Base-by-base conservation (phyloP, 2,113 vertebrate genomes). In the Paracanthobrama guichenoti region DNA sequence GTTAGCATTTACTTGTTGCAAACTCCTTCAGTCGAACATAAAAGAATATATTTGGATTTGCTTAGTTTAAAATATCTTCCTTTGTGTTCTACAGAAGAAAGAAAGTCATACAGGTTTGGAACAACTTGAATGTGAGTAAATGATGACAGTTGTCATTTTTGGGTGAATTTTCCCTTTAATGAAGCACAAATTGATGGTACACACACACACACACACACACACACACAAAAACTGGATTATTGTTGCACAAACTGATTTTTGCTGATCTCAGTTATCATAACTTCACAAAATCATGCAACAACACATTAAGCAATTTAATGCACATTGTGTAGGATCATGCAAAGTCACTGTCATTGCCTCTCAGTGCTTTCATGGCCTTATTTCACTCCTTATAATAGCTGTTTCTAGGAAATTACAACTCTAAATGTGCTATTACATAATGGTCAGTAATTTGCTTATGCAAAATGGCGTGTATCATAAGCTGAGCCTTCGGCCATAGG, bases 401-500 rank as follows among this genome's bases (percentile, higher is more conserved):
- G 35, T 46, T 46, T 44, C 57, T 26, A 20, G 4, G 13, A 79
- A 62, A 76, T 76, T 31, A 12, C 1, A 4, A 44, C 62, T 85
- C 57, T 48, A 20, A 59, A 53, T 16, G 59, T 42, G 44, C 9
- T 35, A 69, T 82, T 71, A 31, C 26, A 72, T 48, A 62, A 74
- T 50, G 14, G 55, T 24, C 4, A 62, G 64, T 35, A 2, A 28
- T 81, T 50, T 81, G 78, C 69, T 55, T 39, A 53, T 35, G 57
- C 39, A 50, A 79, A 66, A 80, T 39, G 62, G 14, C 1, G 39
- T 77, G 55, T 31, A 48, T 71, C 8, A 53, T 57, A 71, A 22
- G 72, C 22, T 59, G 11, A 79, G 64, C 53, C 79, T 79, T 82
- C 26, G 55, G 44, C 59, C 44, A 78, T 26, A 69, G 71, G 20